Percentiles rank a stretch among this genome's conserved stretches.
Conservation (phyloP, 2,888 invertebrate species). For the Ornithoptera priamus region DNA sequence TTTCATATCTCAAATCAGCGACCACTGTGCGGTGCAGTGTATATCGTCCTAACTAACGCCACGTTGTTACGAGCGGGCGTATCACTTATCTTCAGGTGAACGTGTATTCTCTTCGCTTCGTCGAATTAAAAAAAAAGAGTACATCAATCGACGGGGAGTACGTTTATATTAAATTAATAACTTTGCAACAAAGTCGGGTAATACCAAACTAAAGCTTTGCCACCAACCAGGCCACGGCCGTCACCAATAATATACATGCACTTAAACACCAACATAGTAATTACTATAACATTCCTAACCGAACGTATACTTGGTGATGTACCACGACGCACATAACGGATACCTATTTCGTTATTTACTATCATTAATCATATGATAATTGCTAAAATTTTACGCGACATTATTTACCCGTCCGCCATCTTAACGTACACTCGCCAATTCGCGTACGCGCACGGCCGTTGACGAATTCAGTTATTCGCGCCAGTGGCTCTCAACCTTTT, state of each 20-base stretch:
- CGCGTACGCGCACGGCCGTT: background rate
- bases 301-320: background rate
- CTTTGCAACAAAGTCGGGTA: background rate
- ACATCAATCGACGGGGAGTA: too few species aligned
- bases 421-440: background rate
- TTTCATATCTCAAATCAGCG: too few species aligned
- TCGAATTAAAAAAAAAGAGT: too few species aligned
- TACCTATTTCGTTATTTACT: conserved; percentile 3
- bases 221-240: background rate
- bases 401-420: background rate
- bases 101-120: too few species aligned
- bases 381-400: conserved; percentile 11
- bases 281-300: background rate
- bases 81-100: too few species aligned
- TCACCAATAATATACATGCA: background rate
- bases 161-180: background rate
- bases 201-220: background rate
- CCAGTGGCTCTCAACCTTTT: background rate
- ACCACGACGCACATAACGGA: background rate
- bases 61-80: too few species aligned
- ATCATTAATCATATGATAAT: conserved; percentile 17
- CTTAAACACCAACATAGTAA: conserved; percentile 1
- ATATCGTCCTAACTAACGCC: too few species aligned
- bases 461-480: background rate
- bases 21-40: too few species aligned